Evolutionary conservation across 2,888 invertebrate genomes (phyloP), one percentile per base, ranked within the genome.

Genomic region (Steromphala cineraria): DNA sequence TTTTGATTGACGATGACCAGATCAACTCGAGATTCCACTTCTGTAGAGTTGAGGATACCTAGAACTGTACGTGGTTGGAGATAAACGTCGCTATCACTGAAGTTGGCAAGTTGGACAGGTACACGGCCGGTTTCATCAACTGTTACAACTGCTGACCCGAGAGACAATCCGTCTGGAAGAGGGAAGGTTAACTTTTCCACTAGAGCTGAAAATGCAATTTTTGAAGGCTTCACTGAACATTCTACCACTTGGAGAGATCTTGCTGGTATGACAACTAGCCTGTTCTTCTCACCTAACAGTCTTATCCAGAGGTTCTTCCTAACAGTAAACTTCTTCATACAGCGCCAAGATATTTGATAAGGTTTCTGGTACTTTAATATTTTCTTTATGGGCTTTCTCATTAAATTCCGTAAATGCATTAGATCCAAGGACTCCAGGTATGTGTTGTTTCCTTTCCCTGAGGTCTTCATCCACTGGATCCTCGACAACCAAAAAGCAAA

Each of bases 101-200:
- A 71, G 19, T 71, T 71, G 31, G 36, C 71, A 17, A 71, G 71
- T 71, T 36, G 71, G 40, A 71, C 31, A 71, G 71, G 71, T 28
- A 71, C 19, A 13, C 21, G 28, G 31, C 71, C 71, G 31, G 31
- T 40, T 24, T 31, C 19, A 31, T 71, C 40, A 36, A 71, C 71
- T 31, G 71, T 71, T 31, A 71, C 71, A 28, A 36, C 71, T 13
- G 71, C 24, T 36, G 24, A 19, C 31, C 71, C n/a, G 53, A n/a
- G n/a, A n/a, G n/a, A n/a, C n/a, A n/a, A n/a, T n/a, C n/a, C n/a
- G n/a, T n/a, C n/a, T n/a, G n/a, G n/a, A n/a, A 53, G 19, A 53
- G 53, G 53, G 3, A 53, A 53, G 4, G 53, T n/a, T 53, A 15
- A 17, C 19, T 53, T 53, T 19, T 53, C 53, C 19, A 53, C 53